phyloP scores from a whole-genome alignment of 2,113 vertebrate genomes.

The Macaca fascicularis region T2T-MFA8v1.1 NC_088376.1:189811001-189811500 shows the following conservation, averaged over 20 bases:
- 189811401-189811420: background rate
- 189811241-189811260: background rate
- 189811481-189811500: background rate
- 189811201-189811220: slow-evolving; percentile 20
- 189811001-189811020: background rate
- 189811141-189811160: background rate
- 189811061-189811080: background rate
- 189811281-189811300: background rate
- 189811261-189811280: background rate
- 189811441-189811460: background rate
- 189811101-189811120: background rate
- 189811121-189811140: background rate
- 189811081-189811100: background rate
- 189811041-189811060: background rate
- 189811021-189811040: background rate
- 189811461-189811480: background rate
- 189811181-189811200: slow-evolving; percentile 45
- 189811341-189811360: background rate
- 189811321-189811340: background rate
- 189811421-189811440: background rate
- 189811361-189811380: background rate
- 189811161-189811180: background rate
- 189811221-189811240: background rate
- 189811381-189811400: background rate
- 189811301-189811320: background rate